A percentile compares a stretch with the other conserved stretches of the same genome.
These are phyloP conservation scores for Bicyclus anynana DNA, from an alignment of 1,140 invertebrate genomes.

Conservation along the genomic window DNA sequence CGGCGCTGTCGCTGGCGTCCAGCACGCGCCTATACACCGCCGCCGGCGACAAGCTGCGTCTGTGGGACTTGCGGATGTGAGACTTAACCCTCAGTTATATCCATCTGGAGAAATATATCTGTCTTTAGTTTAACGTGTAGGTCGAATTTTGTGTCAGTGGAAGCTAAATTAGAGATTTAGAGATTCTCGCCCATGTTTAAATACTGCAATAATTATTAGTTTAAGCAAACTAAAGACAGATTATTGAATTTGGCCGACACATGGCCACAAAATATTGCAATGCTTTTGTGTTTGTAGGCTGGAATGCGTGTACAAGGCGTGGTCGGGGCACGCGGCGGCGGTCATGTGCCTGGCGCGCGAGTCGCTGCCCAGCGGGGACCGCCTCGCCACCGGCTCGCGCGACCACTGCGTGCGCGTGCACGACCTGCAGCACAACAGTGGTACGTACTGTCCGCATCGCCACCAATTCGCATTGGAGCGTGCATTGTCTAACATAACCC, in stretches of 20 bases:
- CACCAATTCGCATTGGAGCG: too few species aligned
- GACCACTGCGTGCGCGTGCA: slow-evolving; percentile 86
- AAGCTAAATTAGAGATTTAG: too few species aligned
- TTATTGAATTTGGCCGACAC: too few species aligned
- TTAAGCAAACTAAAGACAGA: too few species aligned
- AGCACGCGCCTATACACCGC: slow-evolving; percentile 84
- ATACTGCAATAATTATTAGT: too few species aligned
- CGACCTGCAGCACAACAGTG: slow-evolving; percentile 46
- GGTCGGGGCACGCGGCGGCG: slow-evolving; percentile 90
- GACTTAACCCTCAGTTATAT: slow-evolving; percentile 15
- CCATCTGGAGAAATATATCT: too few species aligned
- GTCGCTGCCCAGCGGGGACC: slow-evolving; percentile 76
- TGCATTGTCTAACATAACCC: too few species aligned
- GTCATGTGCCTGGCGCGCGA: slow-evolving; percentile 89
- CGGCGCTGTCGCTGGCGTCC: slow-evolving; percentile 49
- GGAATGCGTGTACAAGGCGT: slow-evolving; percentile 85
- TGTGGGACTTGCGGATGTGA: slow-evolving; percentile 91
- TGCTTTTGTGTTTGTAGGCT: slow-evolving; percentile 66
- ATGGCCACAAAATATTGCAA: background rate
- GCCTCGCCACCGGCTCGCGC: slow-evolving; percentile 91
- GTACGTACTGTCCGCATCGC: slow-evolving; percentile 22
- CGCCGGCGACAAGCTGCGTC: slow-evolving; percentile 86
- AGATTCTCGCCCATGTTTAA: too few species aligned
- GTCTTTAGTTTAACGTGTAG: too few species aligned
- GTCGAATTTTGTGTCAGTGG: too few species aligned